A percentile compares a stretch with the other conserved stretches of the same genome.
phyloP scores from a whole-genome alignment of 2,113 vertebrate genomes.

The Danionella cerebrum region DNA sequence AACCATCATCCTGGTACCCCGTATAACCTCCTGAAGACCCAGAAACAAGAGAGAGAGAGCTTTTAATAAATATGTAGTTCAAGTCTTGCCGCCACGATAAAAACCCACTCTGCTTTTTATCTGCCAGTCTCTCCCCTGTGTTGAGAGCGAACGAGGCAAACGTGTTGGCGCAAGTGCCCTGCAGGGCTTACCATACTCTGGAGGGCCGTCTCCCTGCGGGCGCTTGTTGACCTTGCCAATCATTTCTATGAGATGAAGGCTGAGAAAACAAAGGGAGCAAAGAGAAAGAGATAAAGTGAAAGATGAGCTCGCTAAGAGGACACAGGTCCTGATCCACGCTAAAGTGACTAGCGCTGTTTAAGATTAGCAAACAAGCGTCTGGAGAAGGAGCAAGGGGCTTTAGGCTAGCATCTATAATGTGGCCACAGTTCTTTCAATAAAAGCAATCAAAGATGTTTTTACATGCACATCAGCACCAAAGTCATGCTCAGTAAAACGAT shows the following conservation, averaged over 20 bases:
- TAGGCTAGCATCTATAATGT: neutral
- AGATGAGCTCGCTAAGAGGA: conserved; percentile 19
- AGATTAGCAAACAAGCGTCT: neutral
- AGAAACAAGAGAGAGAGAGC: neutral
- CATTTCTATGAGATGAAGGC: conserved; percentile 65
- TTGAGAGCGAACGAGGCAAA: neutral
- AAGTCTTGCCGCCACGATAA: conserved; percentile 37
- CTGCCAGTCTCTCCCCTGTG: conserved; percentile 15
- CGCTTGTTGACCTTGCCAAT: conserved; percentile 81
- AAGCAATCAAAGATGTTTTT: too few species aligned
- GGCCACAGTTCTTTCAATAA: neutral
- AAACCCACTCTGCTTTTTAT: conserved; percentile 9
- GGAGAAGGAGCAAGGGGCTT: too few species aligned
- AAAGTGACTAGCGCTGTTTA: neutral
- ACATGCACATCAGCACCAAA: too few species aligned
- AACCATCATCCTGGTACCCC: conserved; percentile 78
- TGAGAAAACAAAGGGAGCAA: conserved; percentile 13
- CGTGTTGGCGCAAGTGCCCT: conserved; percentile 11
- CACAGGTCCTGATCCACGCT: too few species aligned
- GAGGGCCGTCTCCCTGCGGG: conserved; percentile 80
- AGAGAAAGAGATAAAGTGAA: conserved; percentile 22
- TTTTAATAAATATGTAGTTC: conserved; percentile 28
- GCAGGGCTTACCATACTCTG: conserved; percentile 70
- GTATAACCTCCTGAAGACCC: conserved; percentile 64
- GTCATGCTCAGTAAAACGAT: too few species aligned